Evolutionary conservation across 1,140 invertebrate genomes (phyloP).

Genomic region (Armadillidium nasatum): DNA sequence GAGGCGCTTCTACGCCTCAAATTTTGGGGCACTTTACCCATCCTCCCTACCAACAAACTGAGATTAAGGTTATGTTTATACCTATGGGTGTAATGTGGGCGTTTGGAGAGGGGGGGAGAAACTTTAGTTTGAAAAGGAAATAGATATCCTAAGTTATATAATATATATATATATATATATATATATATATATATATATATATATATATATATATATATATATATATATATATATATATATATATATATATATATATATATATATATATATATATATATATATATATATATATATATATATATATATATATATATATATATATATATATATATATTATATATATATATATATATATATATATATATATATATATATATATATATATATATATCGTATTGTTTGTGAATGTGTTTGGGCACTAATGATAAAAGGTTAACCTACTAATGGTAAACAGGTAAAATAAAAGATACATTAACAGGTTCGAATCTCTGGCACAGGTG

Average conservation of each 20-base stretch:
- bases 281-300: constrained; percentile 11
- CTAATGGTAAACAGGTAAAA: neutral
- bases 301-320: constrained; percentile 5
- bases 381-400: no score
- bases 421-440: no score
- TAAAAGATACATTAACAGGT: neutral
- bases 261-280: constrained; percentile 8
- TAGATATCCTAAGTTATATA: neutral
- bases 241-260: constrained; percentile 13
- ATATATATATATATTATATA: neutral
- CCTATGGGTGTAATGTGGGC: no score
- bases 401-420: no score
- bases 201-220: constrained; percentile 11
- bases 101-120: no score
- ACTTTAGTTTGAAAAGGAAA: no score
- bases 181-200: constrained; percentile 13
- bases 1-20: no score
- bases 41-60: neutral
- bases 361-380: no score
- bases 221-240: neutral
- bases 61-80: no score
- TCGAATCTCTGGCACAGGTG: neutral
- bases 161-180: constrained; percentile 15
- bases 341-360: no score
- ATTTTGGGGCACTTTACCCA: no score